Conservation (phyloP, 2,888 invertebrate genomes). For the Biston stratarius region DNA sequence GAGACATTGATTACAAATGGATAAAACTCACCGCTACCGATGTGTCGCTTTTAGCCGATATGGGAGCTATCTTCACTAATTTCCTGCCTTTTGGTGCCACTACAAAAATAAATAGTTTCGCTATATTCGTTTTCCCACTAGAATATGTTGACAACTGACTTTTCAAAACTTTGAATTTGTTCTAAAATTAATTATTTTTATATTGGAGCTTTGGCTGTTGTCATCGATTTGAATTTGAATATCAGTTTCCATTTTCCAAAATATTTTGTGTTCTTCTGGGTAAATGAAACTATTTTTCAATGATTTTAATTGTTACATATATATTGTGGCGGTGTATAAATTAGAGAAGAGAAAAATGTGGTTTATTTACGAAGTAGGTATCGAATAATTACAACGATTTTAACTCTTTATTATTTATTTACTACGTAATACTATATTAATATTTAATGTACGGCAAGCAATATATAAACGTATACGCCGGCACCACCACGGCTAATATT, state of each 20-base stretch:
- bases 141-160: constrained; percentile 42
- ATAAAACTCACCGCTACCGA: constrained; percentile 60
- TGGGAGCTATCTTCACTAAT: constrained; percentile 74
- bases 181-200: constrained; percentile 27
- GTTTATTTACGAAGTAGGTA: too few species aligned
- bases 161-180: constrained; percentile 36
- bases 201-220: constrained; percentile 28
- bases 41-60: constrained; percentile 54
- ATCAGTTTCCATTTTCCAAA: constrained; percentile 56
- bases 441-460: too few species aligned
- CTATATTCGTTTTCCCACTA: constrained; percentile 18
- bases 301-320: not conserved
- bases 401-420: too few species aligned
- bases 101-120: constrained; percentile 44
- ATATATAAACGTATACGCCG: too few species aligned
- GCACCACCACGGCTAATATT: too few species aligned
- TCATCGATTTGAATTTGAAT: constrained; percentile 48
- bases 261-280: constrained; percentile 37
- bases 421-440: too few species aligned
- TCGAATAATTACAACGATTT: too few species aligned
- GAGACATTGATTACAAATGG: not conserved
- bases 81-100: constrained; percentile 64
- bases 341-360: too few species aligned
- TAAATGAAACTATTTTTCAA: constrained; percentile 1
- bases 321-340: not conserved